A percentile compares a stretch with the other conserved stretches of the same genome.
These are phyloP conservation scores for Liopterus haemorrhoidalis DNA, from an alignment of 2,888 invertebrate species.

Conservation along the genomic window DNA sequence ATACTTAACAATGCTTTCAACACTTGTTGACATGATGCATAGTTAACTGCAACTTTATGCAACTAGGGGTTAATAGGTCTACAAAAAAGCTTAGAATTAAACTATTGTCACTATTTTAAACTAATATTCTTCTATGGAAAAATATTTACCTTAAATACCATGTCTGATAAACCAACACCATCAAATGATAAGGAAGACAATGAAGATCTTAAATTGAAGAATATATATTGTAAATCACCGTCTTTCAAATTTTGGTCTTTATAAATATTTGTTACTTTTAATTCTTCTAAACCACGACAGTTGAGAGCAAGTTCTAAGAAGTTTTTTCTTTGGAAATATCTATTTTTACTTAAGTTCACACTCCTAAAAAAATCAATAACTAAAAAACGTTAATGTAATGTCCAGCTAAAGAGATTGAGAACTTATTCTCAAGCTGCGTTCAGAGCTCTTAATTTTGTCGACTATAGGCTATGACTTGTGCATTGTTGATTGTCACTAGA, in stretches of 20 bases:
- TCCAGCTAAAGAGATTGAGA: neutral
- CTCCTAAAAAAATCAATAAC: slow-evolving; percentile 25
- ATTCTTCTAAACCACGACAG: slow-evolving; percentile 32
- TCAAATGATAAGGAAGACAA: slow-evolving; percentile 33
- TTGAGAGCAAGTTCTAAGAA: slow-evolving; percentile 34
- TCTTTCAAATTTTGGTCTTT: slow-evolving; percentile 30
- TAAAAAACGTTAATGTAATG: neutral
- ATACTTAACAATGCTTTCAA: no score
- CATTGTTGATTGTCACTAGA: no score
- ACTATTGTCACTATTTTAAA: neutral
- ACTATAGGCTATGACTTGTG: no score
- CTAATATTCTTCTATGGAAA: neutral
- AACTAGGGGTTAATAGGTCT: no score
- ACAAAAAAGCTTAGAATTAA: no score
- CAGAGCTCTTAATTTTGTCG: no score
- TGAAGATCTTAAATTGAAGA: slow-evolving; percentile 28
- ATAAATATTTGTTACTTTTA: slow-evolving; percentile 30
- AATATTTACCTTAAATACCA: slow-evolving; percentile 30
- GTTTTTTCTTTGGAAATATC: slow-evolving; percentile 27
- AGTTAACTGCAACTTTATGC: no score
- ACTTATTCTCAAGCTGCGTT: no score
- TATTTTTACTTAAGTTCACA: slow-evolving; percentile 32
- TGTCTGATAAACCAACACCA: slow-evolving; percentile 29
- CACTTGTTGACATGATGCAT: no score
- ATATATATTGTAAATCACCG: slow-evolving; percentile 33